Percentiles rank a stretch among this genome's conserved stretches.
phyloP scores from a whole-genome alignment of 2,888 invertebrate genomes.

The Meloe dianella region DNA sequence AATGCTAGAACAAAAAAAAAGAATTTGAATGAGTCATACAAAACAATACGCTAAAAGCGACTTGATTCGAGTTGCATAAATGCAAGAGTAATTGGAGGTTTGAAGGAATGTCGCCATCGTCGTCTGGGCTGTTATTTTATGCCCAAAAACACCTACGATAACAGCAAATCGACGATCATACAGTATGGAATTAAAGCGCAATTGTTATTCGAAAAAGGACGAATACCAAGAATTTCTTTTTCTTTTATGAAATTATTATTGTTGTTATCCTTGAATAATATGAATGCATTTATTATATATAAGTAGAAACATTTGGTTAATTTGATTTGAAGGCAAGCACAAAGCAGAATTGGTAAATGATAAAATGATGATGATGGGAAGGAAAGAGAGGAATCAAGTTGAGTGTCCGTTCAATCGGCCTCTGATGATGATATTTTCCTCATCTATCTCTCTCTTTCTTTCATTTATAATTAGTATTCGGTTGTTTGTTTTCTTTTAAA shows the following conservation, averaged over 20 bases:
- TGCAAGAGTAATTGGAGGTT: conserved; percentile 31
- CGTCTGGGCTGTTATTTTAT: background rate
- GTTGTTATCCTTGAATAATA: too few relatives aligned
- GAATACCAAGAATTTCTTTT: too few relatives aligned
- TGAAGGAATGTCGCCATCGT: conserved; percentile 25
- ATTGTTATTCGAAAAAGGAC: too few relatives aligned
- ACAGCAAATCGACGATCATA: too few relatives aligned
- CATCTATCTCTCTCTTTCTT: conserved; percentile 24
- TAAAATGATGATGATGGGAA: background rate
- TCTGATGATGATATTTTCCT: conserved; percentile 29
- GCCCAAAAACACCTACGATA: conserved; percentile 4
- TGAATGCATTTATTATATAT: too few relatives aligned
- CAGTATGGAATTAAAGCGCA: too few relatives aligned
- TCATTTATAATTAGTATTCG: conserved; percentile 31
- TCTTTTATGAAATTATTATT: too few relatives aligned
- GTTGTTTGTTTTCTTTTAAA: conserved; percentile 13
- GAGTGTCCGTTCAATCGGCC: conserved; percentile 32
- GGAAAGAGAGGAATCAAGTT: conserved; percentile 22
- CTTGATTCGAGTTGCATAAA: conserved; percentile 16
- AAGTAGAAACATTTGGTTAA: too few relatives aligned
- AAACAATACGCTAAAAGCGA: too few relatives aligned
- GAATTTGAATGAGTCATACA: background rate
- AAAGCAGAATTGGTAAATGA: too few relatives aligned
- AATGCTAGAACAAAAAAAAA: conserved; percentile 35
- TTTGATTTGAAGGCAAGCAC: too few relatives aligned